These are phyloP conservation scores for Tetraneura akinire DNA, from an alignment of 1,140 invertebrate species.

Conservation along the genomic window DNA sequence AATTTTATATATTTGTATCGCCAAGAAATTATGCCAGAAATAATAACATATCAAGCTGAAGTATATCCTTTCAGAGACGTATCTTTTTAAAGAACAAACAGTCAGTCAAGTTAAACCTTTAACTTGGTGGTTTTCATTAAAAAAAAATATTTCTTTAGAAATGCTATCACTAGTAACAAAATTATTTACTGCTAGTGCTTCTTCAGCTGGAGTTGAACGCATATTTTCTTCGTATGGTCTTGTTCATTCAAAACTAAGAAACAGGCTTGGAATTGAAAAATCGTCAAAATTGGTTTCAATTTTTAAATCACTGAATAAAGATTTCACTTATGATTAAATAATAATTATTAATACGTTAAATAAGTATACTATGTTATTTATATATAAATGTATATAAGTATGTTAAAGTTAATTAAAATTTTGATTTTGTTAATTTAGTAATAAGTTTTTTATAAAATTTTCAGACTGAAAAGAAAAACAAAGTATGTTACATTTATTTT, in stretches of 20 bases:
- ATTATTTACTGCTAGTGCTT: constrained; percentile 2
- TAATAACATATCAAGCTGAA: constrained; percentile 35
- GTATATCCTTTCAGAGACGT: neutral
- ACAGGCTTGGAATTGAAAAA: constrained; percentile 2
- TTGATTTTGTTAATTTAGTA: neutral
- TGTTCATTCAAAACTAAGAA: constrained; percentile 22
- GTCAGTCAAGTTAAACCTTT: neutral
- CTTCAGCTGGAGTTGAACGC: neutral
- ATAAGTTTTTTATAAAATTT: constrained; percentile 5
- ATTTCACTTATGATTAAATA: neutral
- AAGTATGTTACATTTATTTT: neutral
- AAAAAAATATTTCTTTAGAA: constrained; percentile 5
- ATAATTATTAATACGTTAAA: constrained; percentile 8
- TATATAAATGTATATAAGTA: too few species aligned
- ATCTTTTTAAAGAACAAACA: constrained; percentile 1
- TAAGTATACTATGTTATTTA: too few species aligned
- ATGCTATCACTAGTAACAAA: neutral
- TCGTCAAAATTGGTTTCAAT: neutral
- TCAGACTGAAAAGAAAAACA: constrained; percentile 5
- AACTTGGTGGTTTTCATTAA: constrained; percentile 5
- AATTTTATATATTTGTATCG: constrained; percentile 13
- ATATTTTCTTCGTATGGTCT: constrained; percentile 4
- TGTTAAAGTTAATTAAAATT: constrained; percentile 10
- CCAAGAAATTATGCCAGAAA: constrained; percentile 12
- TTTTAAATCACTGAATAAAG: constrained; percentile 18